A percentile compares a stretch with the other conserved stretches of the same genome.
phyloP scores from a whole-genome alignment of 1,140 invertebrate genomes.

The Danaus melanippus region DNA sequence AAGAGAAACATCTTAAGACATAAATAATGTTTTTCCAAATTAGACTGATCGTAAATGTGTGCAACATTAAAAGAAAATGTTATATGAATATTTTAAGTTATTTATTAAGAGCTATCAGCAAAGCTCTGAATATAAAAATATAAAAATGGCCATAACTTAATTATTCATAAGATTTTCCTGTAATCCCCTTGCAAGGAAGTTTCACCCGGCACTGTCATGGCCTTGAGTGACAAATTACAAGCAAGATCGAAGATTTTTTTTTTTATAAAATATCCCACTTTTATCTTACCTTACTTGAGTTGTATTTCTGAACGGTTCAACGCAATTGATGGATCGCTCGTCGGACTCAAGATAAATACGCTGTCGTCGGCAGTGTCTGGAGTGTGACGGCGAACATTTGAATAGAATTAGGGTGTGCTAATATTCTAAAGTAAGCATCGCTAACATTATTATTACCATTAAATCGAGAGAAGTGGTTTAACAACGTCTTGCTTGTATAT shows the following conservation, averaged over 20 bases:
- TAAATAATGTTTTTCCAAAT: no score
- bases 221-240: conserved; percentile 59
- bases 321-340: conserved; percentile 26
- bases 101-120: conserved; percentile 7
- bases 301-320: conserved; percentile 24
- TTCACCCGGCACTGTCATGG: conserved; percentile 41
- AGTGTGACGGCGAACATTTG: conserved; percentile 17
- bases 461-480: no score
- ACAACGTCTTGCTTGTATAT: no score
- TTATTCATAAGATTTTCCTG: conserved; percentile 60
- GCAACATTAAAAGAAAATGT: background rate
- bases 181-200: conserved; percentile 40
- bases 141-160: conserved; percentile 34
- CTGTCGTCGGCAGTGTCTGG: conserved; percentile 17
- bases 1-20: no score
- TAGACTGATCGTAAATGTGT: no score
- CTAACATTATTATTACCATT: no score
- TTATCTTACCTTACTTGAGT: conserved; percentile 27
- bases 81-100: background rate
- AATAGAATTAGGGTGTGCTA: conserved; percentile 13
- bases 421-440: conserved; percentile 18
- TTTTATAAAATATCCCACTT: conserved; percentile 30
- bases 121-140: conserved; percentile 33
- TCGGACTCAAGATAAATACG: conserved; percentile 23
- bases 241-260: conserved; percentile 42